phyloP scores from a whole-genome alignment of 2,113 vertebrate genomes.

The Falco punctatus region DNA sequence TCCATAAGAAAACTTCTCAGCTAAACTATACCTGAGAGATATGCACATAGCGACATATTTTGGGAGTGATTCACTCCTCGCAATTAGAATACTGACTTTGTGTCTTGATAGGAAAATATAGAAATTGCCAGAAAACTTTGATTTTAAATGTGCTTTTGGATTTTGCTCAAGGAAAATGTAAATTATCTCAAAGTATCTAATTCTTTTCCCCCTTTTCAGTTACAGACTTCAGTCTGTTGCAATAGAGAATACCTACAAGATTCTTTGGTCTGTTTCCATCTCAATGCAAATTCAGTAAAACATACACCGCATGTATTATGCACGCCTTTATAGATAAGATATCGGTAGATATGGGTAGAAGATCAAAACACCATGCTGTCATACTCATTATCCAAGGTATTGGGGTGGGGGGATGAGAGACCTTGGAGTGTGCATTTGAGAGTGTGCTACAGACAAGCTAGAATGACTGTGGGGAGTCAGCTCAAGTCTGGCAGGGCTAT shows the following conservation, averaged over 20 bases:
- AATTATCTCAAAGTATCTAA: neutral
- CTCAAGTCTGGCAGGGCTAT: neutral
- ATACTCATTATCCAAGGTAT: neutral
- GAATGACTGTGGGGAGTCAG: neutral
- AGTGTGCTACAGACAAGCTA: neutral
- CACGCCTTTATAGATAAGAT: neutral
- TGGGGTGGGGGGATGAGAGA: neutral
- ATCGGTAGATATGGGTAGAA: neutral
- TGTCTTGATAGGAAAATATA: neutral
- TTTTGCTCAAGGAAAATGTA: neutral
- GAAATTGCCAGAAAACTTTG: neutral
- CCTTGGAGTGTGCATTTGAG: neutral
- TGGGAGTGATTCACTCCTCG: neutral
- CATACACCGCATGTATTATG: neutral
- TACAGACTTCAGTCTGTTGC: neutral
- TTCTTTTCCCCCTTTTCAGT: neutral
- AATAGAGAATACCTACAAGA: neutral
- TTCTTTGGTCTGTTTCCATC: neutral
- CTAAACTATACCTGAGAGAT: neutral
- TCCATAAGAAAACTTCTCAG: neutral
- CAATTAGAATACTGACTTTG: neutral
- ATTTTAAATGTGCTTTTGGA: neutral
- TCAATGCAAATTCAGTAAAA: neutral
- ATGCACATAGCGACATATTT: neutral
- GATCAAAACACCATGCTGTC: neutral